Evolutionary conservation across 2,797 vertebrate genomes (phyloP).

Genomic region (Margarornis squamiger): DNA sequence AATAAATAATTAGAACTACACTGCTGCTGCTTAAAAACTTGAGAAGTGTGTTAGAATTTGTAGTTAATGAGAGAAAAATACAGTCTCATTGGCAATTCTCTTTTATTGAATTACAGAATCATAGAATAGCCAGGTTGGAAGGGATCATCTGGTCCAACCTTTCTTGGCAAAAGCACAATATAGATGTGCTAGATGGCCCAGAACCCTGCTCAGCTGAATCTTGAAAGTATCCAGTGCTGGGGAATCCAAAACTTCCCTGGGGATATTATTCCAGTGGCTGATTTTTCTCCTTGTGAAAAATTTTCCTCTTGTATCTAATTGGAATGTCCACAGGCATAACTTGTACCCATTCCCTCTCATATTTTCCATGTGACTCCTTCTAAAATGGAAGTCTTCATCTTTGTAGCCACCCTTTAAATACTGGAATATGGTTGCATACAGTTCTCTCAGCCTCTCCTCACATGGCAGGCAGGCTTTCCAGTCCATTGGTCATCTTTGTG

Average conservation of each 20-base stretch:
- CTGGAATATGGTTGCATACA: neutral
- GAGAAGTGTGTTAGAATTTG: neutral
- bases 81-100: neutral
- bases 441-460: neutral
- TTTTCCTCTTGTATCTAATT: neutral
- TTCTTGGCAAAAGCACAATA: neutral
- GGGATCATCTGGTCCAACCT: neutral
- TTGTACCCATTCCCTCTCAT: neutral
- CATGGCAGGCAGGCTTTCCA: neutral
- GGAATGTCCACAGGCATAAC: neutral
- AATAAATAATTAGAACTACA: neutral
- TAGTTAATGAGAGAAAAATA: constrained; percentile 34
- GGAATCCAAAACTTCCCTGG: neutral
- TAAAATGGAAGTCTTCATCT: neutral
- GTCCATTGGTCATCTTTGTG: neutral
- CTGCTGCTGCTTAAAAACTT: neutral
- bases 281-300: neutral
- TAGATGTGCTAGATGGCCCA: neutral
- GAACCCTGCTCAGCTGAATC: neutral
- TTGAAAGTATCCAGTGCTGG: neutral
- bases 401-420: neutral
- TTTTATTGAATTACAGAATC: neutral
- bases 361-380: neutral
- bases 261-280: neutral
- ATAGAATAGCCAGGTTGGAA: neutral